Conservation (phyloP, 2,888 invertebrate genomes). For the Yponomeuta plumbellus region DNA sequence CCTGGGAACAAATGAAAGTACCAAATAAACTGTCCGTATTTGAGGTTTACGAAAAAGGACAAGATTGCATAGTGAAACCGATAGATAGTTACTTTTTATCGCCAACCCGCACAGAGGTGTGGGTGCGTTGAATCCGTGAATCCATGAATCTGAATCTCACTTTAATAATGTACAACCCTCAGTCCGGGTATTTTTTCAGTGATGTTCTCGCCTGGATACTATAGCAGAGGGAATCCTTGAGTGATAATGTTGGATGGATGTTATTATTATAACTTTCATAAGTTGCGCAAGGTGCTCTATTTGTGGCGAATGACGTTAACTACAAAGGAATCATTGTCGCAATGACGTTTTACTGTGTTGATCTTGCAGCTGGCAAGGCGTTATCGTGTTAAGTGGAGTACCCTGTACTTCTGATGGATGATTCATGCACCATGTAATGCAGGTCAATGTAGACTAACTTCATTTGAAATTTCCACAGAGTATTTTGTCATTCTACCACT, state of each 20-base stretch:
- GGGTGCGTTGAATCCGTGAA: too few relatives aligned
- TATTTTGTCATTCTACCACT: too few relatives aligned
- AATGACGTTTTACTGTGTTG: slow-evolving; percentile 1
- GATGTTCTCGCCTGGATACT: neutral
- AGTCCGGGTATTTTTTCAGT: too few relatives aligned
- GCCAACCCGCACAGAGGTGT: too few relatives aligned
- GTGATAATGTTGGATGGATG: neutral
- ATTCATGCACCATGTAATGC: neutral
- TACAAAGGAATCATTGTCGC: neutral
- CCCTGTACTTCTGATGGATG: neutral
- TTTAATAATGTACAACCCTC: too few relatives aligned
- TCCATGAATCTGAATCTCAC: too few relatives aligned
- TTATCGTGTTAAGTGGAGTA: neutral
- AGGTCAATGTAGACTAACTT: neutral
- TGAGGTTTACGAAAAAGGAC: neutral
- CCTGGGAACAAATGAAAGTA: slow-evolving; percentile 12
- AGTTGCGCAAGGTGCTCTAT: neutral
- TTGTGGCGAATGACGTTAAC: neutral
- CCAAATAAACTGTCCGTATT: neutral
- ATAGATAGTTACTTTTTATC: too few relatives aligned
- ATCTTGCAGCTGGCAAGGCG: neutral
- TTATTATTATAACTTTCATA: neutral
- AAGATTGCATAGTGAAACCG: too few relatives aligned
- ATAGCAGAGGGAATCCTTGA: neutral
- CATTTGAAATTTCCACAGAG: too few relatives aligned